phyloP scores from a whole-genome alignment of 30 jellyfish, hydroid and myxozoan species.

The Rhopilema esculentum region DNA sequence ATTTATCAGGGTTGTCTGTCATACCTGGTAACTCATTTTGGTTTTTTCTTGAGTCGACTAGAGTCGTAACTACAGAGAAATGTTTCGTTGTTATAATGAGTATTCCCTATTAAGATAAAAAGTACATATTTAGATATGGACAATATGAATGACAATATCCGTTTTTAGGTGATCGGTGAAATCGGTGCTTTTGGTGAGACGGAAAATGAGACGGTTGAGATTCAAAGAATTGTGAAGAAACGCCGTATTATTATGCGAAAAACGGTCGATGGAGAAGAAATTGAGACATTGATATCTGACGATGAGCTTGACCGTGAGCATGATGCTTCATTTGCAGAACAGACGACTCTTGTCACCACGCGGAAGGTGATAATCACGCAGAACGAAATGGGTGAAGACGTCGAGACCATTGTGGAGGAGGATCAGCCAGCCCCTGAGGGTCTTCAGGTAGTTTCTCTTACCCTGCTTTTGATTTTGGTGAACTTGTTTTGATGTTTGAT shows the following conservation, averaged over 20 bases:
- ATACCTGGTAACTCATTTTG: too few species aligned
- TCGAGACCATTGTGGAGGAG: conserved; percentile 51
- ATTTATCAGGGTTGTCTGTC: too few species aligned
- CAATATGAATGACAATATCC: neutral
- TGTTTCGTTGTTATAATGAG: too few species aligned
- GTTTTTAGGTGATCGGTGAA: conserved; percentile 52
- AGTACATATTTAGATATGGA: too few species aligned
- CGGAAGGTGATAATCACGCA: conserved; percentile 49
- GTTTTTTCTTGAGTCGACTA: too few species aligned
- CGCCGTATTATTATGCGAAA: conserved; percentile 36
- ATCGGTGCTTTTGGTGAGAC: conserved; percentile 62
- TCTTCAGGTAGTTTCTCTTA: neutral
- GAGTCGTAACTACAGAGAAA: too few species aligned
- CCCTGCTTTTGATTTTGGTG: neutral
- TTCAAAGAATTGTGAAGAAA: conserved; percentile 52
- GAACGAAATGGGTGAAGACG: conserved; percentile 67
- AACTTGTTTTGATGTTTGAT: neutral
- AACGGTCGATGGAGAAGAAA: conserved; percentile 39
- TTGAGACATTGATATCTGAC: conserved; percentile 3
- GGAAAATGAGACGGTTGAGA: conserved; percentile 51
- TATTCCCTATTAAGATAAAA: too few species aligned
- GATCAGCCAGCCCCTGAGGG: neutral
- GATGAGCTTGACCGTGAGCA: conserved; percentile 3
- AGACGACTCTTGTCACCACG: conserved; percentile 34
- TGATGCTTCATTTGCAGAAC: neutral